Base-by-base conservation (phyloP, 2,797 vertebrate genomes). In the Cossypha niveicapilla region DNA sequence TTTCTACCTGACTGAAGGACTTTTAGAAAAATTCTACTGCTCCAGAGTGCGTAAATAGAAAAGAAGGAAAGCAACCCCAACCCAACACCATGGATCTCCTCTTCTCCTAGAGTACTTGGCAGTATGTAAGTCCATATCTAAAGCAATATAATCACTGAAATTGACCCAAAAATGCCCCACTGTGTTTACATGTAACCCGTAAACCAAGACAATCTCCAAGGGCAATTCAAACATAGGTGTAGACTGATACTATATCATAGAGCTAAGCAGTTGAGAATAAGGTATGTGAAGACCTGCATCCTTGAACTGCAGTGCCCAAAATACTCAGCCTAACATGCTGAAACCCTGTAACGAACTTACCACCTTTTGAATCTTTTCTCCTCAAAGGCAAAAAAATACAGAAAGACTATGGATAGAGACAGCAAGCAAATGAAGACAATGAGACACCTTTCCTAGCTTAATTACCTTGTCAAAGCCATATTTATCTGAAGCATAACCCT, bases 401-500 rank as follows among this genome's bases (percentile, higher is more conserved):
- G 45, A 27, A 87, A 89, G 27, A 65, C 37, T 61, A 42, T 2
- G 11, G 45, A 67, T 22, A 77, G 39, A 74, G 68, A 67, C 18
- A 80, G 72, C 24, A 74, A 92, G 61, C 30, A 56, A 92, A 79
- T 42, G 28, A 51, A 42, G 60, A 80, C 57, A 87, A 81, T 5
- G 11, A 86, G 85, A 89, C 35, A 62, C 37, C 56, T 72, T 89
- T 39, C 25, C 37, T 56, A 45, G 72, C 62, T 66, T 82, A 68
- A 93, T 87, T 88, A 91, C 57, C 22, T 92, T 42, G 61, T 74
- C 78, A 77, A 85, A 91, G 67, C 10, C 57, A 71, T 28, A 53
- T 82, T 93, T 81, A 83, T 78, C 62, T 88, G 50, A 61, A 89
- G 78, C 44, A 90, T 41, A 93, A 75, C 70, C 83, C 86, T 77